Base-by-base conservation (phyloP, 2,113 vertebrate species). In the Clarias macrocephalus region DNA sequence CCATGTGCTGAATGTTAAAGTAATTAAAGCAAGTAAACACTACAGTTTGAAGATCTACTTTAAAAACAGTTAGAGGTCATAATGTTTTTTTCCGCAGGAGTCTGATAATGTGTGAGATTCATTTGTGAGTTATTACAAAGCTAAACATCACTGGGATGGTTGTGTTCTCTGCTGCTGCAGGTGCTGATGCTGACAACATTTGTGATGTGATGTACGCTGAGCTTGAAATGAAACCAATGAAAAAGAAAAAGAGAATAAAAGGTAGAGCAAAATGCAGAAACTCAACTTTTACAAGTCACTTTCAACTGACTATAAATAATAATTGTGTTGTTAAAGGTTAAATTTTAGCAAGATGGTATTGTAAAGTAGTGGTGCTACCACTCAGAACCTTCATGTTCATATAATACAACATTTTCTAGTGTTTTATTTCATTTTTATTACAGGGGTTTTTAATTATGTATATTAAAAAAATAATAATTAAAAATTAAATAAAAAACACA, bases 151-250 rank as follows among this genome's bases (percentile, higher is more conserved):
- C 13, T 82, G 80, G 25, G 60, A n/a, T 82, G 57, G 59, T 42
- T 63, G 25, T 82, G 60, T 63, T 82, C 60, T 82, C n/a, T 82
- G 21, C 18, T 77, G 23, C 75, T 77, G 25, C 75, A 77, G 75
- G 48, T 54, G 75, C 75, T 77, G 48, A 77, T n/a, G 7, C 37
- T 19, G 59, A 48, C 1, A 16, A 30, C 1, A 2, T 7, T 33
- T 19, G 15, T 13, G 57, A 76, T 57, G 79, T 76, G 21, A 85
- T 59, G 33, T 85, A 88, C 48, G 28, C 57, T 28, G 33, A 81
- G 11, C 6, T 85, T 76, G 5, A 77, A 19, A 21, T 88, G n/a
- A 57, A 82, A 82, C 2, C 68, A 28, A 28, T 77, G 33, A 23
- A 28, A 21, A 68, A 42, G 48, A 1, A 21, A 9, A 56, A 77